Percentiles rank a stretch among this genome's conserved stretches.
phyloP scores from a whole-genome alignment of 2,888 invertebrate genomes.

The Caenorhabditis panamensis region DNA sequence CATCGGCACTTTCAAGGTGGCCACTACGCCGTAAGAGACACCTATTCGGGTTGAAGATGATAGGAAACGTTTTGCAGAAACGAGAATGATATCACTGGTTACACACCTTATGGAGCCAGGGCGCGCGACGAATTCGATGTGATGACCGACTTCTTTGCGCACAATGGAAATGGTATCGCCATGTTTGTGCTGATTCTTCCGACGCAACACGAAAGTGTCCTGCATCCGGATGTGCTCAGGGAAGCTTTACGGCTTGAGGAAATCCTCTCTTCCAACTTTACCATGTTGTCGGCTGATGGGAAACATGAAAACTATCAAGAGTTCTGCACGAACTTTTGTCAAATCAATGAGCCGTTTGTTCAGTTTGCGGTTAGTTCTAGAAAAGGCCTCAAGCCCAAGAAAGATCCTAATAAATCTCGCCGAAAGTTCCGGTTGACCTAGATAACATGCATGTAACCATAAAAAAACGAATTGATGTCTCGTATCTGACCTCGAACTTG shows the following conservation, averaged over 20 bases:
- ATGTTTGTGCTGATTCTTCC: constrained; percentile 75
- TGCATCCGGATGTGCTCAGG: constrained; percentile 67
- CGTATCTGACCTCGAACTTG: too few species aligned
- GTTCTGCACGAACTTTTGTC: constrained; percentile 79
- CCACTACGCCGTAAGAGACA: constrained; percentile 73
- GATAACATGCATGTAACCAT: too few species aligned
- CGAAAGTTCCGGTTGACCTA: too few species aligned
- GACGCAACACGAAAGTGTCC: constrained; percentile 65
- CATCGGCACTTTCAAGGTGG: constrained; percentile 72
- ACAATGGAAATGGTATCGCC: constrained; percentile 72
- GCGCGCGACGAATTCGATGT: constrained; percentile 68
- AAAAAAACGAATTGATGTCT: too few species aligned
- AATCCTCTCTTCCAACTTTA: constrained; percentile 32
- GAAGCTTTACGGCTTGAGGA: constrained; percentile 64
- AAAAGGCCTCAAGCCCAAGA: too few species aligned
- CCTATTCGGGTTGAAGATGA: too few species aligned
- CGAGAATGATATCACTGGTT: constrained; percentile 73
- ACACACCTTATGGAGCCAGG: constrained; percentile 77
- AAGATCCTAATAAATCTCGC: too few species aligned
- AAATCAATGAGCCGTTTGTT: constrained; percentile 78
- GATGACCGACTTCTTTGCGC: constrained; percentile 66
- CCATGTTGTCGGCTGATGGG: constrained; percentile 54
- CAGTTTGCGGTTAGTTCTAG: constrained; percentile 74
- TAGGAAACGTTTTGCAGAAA: constrained; percentile 36
- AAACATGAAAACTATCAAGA: constrained; percentile 72